Evolutionary conservation across 2,113 vertebrate species (phyloP), one percentile per base, ranked within the genome.

Genomic region (Cyprinodon variegatus): DNA sequence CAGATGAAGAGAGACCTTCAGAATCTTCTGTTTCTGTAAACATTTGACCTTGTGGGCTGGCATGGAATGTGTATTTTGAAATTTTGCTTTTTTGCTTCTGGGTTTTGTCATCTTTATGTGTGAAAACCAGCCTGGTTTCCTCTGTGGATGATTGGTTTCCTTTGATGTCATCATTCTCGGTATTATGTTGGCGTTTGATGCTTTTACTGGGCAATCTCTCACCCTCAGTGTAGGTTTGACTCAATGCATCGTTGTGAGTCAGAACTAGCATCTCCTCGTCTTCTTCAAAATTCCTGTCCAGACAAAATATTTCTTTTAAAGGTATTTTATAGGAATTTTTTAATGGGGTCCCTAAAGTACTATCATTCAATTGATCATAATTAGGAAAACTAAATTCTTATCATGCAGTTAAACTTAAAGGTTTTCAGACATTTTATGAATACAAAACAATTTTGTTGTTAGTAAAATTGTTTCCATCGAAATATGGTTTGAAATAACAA

Each of bases 241-340:
- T 93, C 72, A 96, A 65, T 84, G 94, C 90, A 70, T 96, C 95
- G 11, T 73, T 92, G 80, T 83, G 88, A 46, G 93, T 91, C 93
- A 96, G 94, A 87, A 90, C 83, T 67, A 92, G 65, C 22, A 82
- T 93, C 72, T 96, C 94, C 76, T 96, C 95, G 50, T 92, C 87
- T 0, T 76, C 86, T n/a, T 82, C 83, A 46, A 82, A 82, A 37
- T 89, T 80, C 63, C 90, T 92, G 72, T 15, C 0, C 6, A 70
- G 39, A 11, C 67, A 68, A 83, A 77, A 29, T 29, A 29, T 29
- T 29, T 29, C 29, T 29, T 29, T 29, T 1, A 29, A 29, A 29
- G 29, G 29, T 29, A 29, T 29, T 29, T 29, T 29, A 29, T 29
- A 29, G 29, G 29, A 29, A 10, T 13, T 38, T 3, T 39, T 38